Evolutionary conservation across 1,140 invertebrate species (phyloP), one percentile per base, ranked within the genome.

Genomic region (Brachionus paranguensis): DNA sequence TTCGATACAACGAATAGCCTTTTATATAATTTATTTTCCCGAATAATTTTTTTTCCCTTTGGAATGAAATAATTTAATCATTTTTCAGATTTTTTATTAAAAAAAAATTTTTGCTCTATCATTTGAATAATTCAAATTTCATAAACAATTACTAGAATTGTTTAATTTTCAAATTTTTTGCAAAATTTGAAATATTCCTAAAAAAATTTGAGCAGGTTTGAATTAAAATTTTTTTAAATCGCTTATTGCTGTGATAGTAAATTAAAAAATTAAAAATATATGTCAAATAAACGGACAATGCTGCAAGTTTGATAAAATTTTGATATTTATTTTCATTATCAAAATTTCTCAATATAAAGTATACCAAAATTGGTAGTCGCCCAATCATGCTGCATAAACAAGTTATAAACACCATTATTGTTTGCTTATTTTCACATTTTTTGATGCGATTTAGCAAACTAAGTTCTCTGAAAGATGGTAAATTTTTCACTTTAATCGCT

Each of bases 301-400:
- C 65, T 33, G 65, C 65, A 6, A 68, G 14, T 33, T 68, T 68
- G 8, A 33, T 41, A 7, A 68, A 41, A 33, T 68, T 12, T n/a
- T 68, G 10, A 68, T 68, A 68, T n/a, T 68, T 68, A 12, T 68
- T 68, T 29, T 68, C 33, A n/a, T 68, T 68, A 68, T 68, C 65
- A 0, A 68, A 41, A 33, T 68, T 68, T 33, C 65, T 68, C 12
- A 68, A 17, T 7, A 68, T 68, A 68, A 33, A 68, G 33, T 14
- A 68, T n/a, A 68, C n/a, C 7, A 68, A 33, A 7, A 68, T 68
- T n/a, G 65, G 65, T 37, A 68, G 4, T 68, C 65, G 11, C 33
- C 65, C 65, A n/a, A 41, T 17, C 27, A 68, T 68, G 27, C 65
- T 11, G 10, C 65, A 68, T 37, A 33, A 29, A 17, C 65, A 68